Conservation (phyloP, 2,797 vertebrate genomes). For the Urocyon cinereoargenteus region DNA sequence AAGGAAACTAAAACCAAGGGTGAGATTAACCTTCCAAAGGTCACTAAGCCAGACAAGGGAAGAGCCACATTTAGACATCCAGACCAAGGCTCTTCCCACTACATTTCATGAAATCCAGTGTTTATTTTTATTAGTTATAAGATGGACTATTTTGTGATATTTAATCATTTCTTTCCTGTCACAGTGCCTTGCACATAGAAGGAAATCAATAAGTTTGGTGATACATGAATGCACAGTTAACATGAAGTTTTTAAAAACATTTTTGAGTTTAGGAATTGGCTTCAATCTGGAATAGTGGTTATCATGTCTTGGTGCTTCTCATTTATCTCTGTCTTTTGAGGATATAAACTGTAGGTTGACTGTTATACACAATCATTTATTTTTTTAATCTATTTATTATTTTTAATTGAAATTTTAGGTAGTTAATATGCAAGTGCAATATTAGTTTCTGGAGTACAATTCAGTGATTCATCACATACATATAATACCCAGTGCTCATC, state of each 20-base stretch:
- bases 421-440: not conserved
- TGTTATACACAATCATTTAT: not conserved
- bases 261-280: not conserved
- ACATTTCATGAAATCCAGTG: not conserved
- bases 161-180: not conserved
- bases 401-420: not conserved
- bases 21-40: slow-evolving; percentile 47
- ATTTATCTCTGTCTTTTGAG: not conserved
- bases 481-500: not conserved
- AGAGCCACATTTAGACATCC: not conserved
- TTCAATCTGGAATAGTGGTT: not conserved
- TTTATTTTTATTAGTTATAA: not conserved
- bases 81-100: not conserved
- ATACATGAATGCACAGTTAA: not conserved
- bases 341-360: not conserved
- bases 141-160: not conserved
- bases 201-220: not conserved
- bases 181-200: not conserved
- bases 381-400: not conserved
- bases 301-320: not conserved
- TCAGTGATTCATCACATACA: not conserved
- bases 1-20: not conserved
- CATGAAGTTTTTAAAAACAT: not conserved
- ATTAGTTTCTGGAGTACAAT: not conserved
- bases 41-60: not conserved